Conservation (phyloP, 2,113 vertebrate genomes). For the Paramormyrops kingsleyae region DNA sequence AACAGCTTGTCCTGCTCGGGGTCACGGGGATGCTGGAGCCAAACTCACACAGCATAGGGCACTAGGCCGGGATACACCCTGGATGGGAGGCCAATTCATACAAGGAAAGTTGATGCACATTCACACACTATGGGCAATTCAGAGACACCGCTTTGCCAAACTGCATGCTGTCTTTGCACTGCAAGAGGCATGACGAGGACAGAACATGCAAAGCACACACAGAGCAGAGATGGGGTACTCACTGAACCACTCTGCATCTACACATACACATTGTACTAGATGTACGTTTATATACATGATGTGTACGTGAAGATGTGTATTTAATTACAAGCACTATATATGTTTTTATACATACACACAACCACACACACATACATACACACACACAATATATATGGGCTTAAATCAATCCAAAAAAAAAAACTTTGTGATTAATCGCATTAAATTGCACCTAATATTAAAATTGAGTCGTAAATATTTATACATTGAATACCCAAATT, state of each 20-base stretch:
- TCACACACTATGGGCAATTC: neutral
- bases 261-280: neutral
- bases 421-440: neutral
- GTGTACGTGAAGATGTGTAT: neutral
- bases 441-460: neutral
- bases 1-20: neutral
- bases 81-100: neutral
- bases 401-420: neutral
- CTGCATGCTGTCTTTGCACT: neutral
- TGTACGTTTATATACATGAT: neutral
- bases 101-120: neutral
- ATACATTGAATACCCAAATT: neutral
- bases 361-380: neutral
- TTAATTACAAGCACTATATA: neutral
- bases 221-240: neutral
- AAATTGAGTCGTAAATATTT: neutral
- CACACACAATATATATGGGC: no score
- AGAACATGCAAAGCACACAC: neutral
- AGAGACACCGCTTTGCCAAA: neutral
- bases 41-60: neutral
- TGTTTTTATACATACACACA: neutral
- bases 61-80: neutral
- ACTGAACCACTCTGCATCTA: neutral
- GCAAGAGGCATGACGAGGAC: neutral
- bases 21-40: neutral